Evolutionary conservation across 2,888 invertebrate genomes (phyloP).

Genomic region (Automeris io): DNA sequence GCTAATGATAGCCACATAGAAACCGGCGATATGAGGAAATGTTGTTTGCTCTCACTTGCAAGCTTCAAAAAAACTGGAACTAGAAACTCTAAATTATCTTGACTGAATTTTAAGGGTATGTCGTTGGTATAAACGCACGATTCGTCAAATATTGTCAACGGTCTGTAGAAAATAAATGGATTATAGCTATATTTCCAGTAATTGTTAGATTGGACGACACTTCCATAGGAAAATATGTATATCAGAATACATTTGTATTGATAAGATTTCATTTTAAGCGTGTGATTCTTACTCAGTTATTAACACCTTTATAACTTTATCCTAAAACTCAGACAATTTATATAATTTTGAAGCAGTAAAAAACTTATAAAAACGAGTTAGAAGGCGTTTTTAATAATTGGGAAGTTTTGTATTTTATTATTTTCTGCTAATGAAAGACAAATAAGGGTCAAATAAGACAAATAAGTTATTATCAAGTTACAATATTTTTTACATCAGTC

Average conservation of each 20-base stretch:
- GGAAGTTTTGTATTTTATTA: too few species aligned
- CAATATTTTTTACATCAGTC: too few species aligned
- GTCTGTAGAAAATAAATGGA: too few species aligned
- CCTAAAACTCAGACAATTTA: too few species aligned
- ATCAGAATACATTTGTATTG: conserved; percentile 1
- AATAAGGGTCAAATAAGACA: too few species aligned
- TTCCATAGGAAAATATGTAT: conserved; percentile 3
- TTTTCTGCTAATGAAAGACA: too few species aligned
- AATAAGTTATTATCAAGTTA: too few species aligned
- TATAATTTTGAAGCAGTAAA: too few species aligned
- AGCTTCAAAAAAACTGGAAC: background rate
- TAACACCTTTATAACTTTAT: too few species aligned
- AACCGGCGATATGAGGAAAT: conserved; percentile 3
- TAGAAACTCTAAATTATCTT: background rate
- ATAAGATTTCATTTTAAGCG: conserved; percentile 3
- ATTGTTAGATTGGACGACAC: background rate
- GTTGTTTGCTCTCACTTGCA: background rate
- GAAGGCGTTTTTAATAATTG: too few species aligned
- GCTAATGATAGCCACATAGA: conserved; percentile 6
- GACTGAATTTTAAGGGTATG: conserved; percentile 2
- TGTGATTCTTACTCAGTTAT: too few species aligned
- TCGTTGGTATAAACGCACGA: conserved; percentile 2
- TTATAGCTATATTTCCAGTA: background rate
- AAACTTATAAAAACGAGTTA: too few species aligned
- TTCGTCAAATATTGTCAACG: background rate